Percentiles rank a stretch among this genome's conserved stretches.
These are phyloP conservation scores for Stenchaetothrips biformis DNA, from an alignment of 2,888 invertebrate species.

Conservation along the genomic window DNA sequence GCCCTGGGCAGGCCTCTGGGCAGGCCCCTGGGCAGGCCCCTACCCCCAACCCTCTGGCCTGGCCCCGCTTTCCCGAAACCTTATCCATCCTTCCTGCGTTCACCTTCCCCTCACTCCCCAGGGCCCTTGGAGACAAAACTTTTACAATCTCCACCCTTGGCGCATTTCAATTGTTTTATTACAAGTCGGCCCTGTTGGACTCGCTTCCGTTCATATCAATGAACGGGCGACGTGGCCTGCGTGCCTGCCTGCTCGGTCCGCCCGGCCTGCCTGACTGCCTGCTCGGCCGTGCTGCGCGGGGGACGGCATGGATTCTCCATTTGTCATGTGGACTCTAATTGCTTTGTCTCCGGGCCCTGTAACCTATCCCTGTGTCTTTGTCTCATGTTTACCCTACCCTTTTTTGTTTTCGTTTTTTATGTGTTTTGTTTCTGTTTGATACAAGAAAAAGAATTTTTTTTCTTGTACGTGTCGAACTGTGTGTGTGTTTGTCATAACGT, in stretches of 20 bases:
- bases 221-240: background rate
- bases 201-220: conserved; percentile 8
- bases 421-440: conserved; percentile 35
- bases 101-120: conserved; percentile 6
- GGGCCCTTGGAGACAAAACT: conserved; percentile 8
- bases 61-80: conserved; percentile 11
- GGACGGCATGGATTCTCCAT: background rate
- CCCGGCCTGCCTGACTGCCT: too few species aligned
- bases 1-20: background rate
- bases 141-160: conserved; percentile 11
- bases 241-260: background rate
- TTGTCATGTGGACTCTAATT: background rate
- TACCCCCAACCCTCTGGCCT: too few species aligned
- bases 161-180: conserved; percentile 24
- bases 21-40: background rate
- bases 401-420: conserved; percentile 38
- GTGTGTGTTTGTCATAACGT: conserved; percentile 25
- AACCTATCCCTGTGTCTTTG: conserved; percentile 34
- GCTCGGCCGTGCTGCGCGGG: background rate
- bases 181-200: background rate
- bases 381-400: conserved; percentile 39
- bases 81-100: conserved; percentile 14
- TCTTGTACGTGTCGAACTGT: conserved; percentile 26
- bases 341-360: conserved; percentile 12
- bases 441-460: conserved; percentile 13